Conservation (phyloP, 2,888 invertebrate genomes). For the Euzetes globulus region DNA sequence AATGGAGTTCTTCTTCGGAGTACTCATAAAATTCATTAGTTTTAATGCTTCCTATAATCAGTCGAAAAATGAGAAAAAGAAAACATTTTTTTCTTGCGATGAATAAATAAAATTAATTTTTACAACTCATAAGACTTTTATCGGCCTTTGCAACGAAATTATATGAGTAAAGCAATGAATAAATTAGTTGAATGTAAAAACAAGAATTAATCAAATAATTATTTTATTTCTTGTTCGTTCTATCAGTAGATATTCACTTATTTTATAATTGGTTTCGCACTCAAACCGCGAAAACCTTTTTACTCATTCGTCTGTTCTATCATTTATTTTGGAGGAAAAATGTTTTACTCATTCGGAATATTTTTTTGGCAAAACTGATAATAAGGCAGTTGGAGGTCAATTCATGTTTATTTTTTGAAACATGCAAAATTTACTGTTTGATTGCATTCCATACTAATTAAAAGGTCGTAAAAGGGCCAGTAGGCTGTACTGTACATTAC, state of each 20-base stretch:
- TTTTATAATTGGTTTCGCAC: not conserved
- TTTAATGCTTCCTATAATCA: conserved; percentile 1
- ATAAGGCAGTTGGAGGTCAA: too few species aligned
- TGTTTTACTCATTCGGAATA: not conserved
- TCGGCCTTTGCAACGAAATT: too few species aligned
- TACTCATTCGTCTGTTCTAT: not conserved
- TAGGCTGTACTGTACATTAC: not conserved
- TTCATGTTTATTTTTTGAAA: too few species aligned
- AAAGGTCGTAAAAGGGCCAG: not conserved
- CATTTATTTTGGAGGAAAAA: not conserved
- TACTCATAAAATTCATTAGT: not conserved
- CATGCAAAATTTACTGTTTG: too few species aligned
- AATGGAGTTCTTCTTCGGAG: not conserved
- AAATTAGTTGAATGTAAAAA: not conserved
- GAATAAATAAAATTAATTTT: not conserved
- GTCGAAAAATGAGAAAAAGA: not conserved
- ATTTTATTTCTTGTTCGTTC: not conserved
- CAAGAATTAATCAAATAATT: conserved; percentile 2
- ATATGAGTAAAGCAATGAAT: not conserved
- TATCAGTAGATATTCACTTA: too few species aligned
- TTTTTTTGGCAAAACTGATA: too few species aligned
- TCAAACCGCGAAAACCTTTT: not conserved
- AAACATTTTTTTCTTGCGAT: not conserved
- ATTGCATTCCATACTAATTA: not conserved
- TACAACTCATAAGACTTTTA: too few species aligned